Conservation (phyloP, 1,140 invertebrate genomes). For the Danaus plexippus region DNA sequence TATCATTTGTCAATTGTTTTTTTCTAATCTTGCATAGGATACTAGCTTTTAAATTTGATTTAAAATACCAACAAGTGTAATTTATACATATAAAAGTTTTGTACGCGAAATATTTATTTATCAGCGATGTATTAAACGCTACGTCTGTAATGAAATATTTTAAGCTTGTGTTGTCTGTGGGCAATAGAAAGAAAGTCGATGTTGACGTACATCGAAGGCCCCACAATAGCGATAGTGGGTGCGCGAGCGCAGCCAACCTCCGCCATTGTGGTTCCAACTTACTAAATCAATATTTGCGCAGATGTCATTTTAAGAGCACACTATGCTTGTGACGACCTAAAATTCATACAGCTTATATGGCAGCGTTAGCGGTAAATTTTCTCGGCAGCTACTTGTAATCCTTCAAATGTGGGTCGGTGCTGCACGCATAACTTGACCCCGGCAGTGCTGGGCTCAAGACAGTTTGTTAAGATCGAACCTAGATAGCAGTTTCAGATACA, state of each 20-base stretch:
- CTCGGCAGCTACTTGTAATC: constrained; percentile 68
- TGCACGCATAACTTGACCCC: constrained; percentile 65
- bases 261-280: constrained; percentile 59
- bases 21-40: no score
- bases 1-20: neutral
- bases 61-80: no score
- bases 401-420: constrained; percentile 66
- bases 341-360: constrained; percentile 71
- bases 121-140: constrained; percentile 3
- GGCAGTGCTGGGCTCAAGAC: constrained; percentile 39
- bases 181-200: constrained; percentile 31
- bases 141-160: constrained; percentile 3
- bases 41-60: no score
- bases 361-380: constrained; percentile 71
- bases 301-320: constrained; percentile 67
- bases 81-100: no score
- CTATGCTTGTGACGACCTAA: constrained; percentile 68
- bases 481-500: constrained; percentile 25
- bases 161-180: constrained; percentile 6
- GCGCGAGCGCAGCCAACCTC: constrained; percentile 39
- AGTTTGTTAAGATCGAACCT: constrained; percentile 52
- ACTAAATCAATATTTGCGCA: constrained; percentile 71
- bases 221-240: constrained; percentile 22
- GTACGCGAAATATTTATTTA: neutral
- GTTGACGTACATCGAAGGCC: constrained; percentile 30